Conservation (phyloP, 2,113 vertebrate species). For the Oophaga pumilio region DNA sequence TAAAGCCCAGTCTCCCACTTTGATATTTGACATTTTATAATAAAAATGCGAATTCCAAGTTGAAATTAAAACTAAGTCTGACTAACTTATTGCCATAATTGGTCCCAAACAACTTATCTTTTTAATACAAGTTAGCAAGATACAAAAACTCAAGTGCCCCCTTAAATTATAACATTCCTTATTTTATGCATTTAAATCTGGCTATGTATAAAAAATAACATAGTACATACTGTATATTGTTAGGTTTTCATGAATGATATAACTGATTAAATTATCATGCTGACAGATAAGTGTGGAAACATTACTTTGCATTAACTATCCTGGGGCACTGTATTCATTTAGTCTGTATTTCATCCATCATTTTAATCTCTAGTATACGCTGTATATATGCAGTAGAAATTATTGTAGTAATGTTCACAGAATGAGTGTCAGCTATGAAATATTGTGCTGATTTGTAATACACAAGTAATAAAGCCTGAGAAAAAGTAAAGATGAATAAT, state of each 20-base stretch:
- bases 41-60: too few relatives aligned
- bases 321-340: neutral
- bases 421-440: constrained; percentile 59
- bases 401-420: neutral
- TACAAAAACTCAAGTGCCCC: neutral
- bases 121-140: neutral
- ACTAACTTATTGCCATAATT: too few relatives aligned
- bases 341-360: constrained; percentile 46
- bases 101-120: neutral
- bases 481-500: constrained; percentile 55
- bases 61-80: too few relatives aligned
- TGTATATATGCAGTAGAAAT: constrained; percentile 5
- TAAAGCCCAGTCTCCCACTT: neutral
- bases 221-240: constrained; percentile 17
- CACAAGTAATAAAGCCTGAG: constrained; percentile 6
- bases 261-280: constrained; percentile 47
- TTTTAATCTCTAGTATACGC: constrained; percentile 16
- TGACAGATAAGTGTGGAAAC: constrained; percentile 50
- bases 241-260: constrained; percentile 22
- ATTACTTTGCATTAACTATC: neutral
- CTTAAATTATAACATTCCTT: neutral
- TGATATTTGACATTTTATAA: neutral
- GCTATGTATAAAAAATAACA: neutral
- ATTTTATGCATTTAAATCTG: neutral
- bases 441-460: constrained; percentile 55